Conservation (phyloP, 2,888 invertebrate genomes). For the Ctenicera cuprea region DNA sequence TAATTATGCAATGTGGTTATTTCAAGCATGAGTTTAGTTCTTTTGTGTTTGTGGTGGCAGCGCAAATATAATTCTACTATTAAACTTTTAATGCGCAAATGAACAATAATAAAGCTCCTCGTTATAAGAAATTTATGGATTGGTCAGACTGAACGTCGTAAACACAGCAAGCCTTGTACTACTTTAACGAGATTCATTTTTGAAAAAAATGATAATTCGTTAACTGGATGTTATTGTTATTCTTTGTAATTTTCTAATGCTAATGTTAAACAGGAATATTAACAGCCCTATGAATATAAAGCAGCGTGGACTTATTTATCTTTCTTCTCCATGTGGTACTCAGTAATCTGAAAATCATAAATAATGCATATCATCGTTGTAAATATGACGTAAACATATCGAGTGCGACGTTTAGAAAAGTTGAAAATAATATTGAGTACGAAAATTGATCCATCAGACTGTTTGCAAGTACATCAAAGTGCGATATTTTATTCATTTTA, state of each 20-base stretch:
- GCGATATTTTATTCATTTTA: constrained; percentile 54
- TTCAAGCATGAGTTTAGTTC: too few relatives aligned
- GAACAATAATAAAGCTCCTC: too few relatives aligned
- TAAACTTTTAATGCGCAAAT: too few relatives aligned
- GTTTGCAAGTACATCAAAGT: constrained; percentile 50
- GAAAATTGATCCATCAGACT: constrained; percentile 49
- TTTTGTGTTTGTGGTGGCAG: too few relatives aligned
- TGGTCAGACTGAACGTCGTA: too few relatives aligned
- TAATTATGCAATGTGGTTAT: too few relatives aligned
- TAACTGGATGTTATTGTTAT: too few relatives aligned
- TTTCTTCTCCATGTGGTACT: constrained; percentile 11
- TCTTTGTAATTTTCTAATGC: not conserved
- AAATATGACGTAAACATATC: constrained; percentile 40
- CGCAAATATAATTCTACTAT: too few relatives aligned
- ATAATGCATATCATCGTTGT: constrained; percentile 40
- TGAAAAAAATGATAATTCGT: too few relatives aligned
- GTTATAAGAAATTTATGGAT: too few relatives aligned
- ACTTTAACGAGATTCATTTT: too few relatives aligned
- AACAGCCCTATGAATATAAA: constrained; percentile 22
- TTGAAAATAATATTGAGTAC: constrained; percentile 46
- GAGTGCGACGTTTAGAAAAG: constrained; percentile 43
- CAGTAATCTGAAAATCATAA: constrained; percentile 44
- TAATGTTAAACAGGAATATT: constrained; percentile 2
- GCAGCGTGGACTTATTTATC: not conserved
- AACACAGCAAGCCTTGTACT: too few relatives aligned